Evolutionary conservation across 2,797 vertebrate genomes (phyloP).

Genomic region (Phataginus tricuspis): DNA sequence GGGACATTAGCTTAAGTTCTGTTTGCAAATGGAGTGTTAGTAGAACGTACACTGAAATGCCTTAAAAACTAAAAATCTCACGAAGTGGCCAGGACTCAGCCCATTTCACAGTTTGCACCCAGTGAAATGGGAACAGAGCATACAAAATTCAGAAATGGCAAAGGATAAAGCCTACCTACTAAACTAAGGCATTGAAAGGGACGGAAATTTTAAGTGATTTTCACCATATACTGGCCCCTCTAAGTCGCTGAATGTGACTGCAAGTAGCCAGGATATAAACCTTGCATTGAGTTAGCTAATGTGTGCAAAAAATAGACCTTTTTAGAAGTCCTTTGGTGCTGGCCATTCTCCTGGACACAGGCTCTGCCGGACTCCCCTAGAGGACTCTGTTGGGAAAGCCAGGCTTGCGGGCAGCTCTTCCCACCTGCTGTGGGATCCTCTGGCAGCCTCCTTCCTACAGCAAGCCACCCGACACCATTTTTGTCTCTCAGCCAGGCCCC

Average conservation of each 20-base stretch:
- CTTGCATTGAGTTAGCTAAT: constrained; percentile 41
- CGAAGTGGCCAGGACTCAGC: constrained; percentile 48
- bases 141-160: constrained; percentile 28
- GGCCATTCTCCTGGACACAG: background rate
- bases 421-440: background rate
- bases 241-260: constrained; percentile 48
- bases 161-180: background rate
- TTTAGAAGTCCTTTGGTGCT: constrained; percentile 60
- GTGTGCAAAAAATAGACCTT: constrained; percentile 2
- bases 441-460: background rate
- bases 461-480: background rate
- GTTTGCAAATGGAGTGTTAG: constrained; percentile 71
- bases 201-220: constrained; percentile 20
- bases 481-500: background rate
- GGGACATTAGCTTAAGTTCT: background rate
- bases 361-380: background rate
- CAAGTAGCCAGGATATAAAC: constrained; percentile 61
- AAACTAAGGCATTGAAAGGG: constrained; percentile 65
- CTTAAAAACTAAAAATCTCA: constrained; percentile 48
- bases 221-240: constrained; percentile 59
- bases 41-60: constrained; percentile 48
- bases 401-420: background rate
- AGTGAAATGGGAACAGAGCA: constrained; percentile 56
- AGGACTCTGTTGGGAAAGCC: background rate
- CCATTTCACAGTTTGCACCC: constrained; percentile 45